Evolutionary conservation across 92 coral and sea anemone genomes (phyloP).

Genomic region (Diadumene lineata): DNA sequence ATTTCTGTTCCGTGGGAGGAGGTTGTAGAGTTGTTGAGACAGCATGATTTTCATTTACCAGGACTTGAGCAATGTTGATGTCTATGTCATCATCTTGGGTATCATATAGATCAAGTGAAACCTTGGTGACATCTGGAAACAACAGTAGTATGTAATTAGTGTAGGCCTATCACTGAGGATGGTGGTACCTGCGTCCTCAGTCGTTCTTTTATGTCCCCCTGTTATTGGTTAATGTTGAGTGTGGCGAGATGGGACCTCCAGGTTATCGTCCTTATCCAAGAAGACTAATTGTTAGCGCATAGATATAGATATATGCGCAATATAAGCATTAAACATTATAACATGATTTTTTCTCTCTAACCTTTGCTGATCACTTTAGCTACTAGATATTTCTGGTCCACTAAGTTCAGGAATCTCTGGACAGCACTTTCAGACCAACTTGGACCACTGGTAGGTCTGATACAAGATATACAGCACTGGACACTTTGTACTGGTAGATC

Average conservation of each 20-base stretch:
- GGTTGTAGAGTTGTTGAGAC: constrained; percentile 15
- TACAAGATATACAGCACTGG: constrained; percentile 45
- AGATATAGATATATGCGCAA: too few relatives aligned
- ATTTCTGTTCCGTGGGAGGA: too few relatives aligned
- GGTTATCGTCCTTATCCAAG: too few relatives aligned
- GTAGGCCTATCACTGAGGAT: too few relatives aligned
- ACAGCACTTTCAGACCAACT: constrained; percentile 53
- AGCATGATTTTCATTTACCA: constrained; percentile 70
- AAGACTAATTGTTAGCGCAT: too few relatives aligned
- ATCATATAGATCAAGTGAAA: constrained; percentile 73
- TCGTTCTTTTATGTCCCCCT: too few relatives aligned
- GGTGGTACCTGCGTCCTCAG: too few relatives aligned
- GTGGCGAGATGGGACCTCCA: too few relatives aligned
- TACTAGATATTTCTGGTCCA: constrained; percentile 59
- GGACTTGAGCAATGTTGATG: constrained; percentile 63
- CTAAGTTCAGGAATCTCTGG: constrained; percentile 46
- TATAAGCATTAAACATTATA: too few relatives aligned
- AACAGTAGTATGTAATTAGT: neutral
- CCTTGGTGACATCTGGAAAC: constrained; percentile 16
- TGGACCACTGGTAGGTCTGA: constrained; percentile 40
- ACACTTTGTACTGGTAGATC: constrained; percentile 59
- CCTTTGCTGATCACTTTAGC: constrained; percentile 62
- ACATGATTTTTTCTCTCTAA: too few relatives aligned
- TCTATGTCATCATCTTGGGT: constrained; percentile 73
- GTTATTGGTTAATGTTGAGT: too few relatives aligned